Base-by-base conservation (phyloP, 1,140 invertebrate genomes). In the Bombus balteatus region DNA sequence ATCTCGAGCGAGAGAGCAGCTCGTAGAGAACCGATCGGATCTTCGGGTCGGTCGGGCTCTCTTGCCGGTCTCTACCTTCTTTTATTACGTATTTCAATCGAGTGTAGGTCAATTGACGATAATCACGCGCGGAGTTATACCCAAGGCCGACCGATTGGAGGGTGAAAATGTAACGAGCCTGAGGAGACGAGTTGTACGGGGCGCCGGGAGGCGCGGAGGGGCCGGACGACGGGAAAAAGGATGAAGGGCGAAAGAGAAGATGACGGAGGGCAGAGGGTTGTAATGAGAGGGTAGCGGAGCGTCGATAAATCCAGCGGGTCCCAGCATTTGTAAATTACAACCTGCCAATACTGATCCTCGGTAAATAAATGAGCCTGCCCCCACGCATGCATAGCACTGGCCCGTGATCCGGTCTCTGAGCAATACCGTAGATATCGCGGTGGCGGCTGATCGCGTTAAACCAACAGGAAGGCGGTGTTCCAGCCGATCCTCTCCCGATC, bases 301-400 rank as follows among this genome's bases (percentile, higher is more conserved):
- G 92, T 93, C 94, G 94, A 95, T 95, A 95, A 95, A 95, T 95
- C 94, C 94, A 95, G 88, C 94, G 93, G 93, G 93, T 93, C 94
- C 92, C 93, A 92, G 94, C 94, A 95, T 95, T 95, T 95, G 94
- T 95, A 95, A 95, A 95, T 95, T 95, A 95, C 93, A 95, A 94
- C 95, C 94, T 95, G 94, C 92, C 92, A 93, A 93, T 93, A 93
- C 92, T 93, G 92, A 93, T 92, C 89, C 91, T 89, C 91, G 87
- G 92, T 91, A 92, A 93, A 93, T 93, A 93, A 93, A 93, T 93
- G 92, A 92, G 92, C 92, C 87, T 92, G 91, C 91, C 91, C 89
- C 92, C 91, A 92, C 92, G 92, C 81, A 87, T 90, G 89, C 89
- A 89, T 75, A 82, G 82, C 79, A 68, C 80, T 88, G 71, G 77